A percentile compares a stretch with the other conserved stretches of the same genome.
Evolutionary conservation across 37 sponge, comb jelly and placozoan genomes (phyloP).

Genomic region (Aphrocallistes beatrix): DNA sequence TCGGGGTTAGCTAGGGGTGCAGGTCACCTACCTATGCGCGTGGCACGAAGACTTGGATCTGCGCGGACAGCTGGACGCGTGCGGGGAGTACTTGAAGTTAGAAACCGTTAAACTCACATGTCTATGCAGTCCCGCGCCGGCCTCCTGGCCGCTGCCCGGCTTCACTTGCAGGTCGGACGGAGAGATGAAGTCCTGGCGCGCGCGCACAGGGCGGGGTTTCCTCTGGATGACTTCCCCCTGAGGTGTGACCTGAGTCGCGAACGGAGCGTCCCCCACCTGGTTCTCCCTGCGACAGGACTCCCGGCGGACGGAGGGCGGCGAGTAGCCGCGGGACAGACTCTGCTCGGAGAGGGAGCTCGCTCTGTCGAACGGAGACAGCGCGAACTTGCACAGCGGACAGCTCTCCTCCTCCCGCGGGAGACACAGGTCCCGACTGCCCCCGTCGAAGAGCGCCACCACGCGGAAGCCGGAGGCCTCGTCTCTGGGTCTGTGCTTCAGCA

Average conservation of each 20-base stretch:
- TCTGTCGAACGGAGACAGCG: constrained; percentile 1
- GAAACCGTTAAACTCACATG: background rate
- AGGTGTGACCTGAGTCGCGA: background rate
- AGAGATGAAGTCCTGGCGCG: background rate
- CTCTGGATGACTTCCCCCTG: constrained; percentile 4
- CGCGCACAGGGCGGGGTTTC: background rate
- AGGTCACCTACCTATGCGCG: background rate
- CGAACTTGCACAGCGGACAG: constrained; percentile 15
- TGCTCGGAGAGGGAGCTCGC: background rate
- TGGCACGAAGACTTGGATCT: background rate
- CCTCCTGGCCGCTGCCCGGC: background rate
- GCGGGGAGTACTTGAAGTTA: background rate
- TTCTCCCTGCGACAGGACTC: background rate
- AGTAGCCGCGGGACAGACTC: background rate
- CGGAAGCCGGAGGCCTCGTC: background rate
- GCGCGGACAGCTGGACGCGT: background rate
- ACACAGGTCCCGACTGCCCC: background rate
- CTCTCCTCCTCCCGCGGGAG: background rate
- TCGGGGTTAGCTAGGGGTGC: background rate
- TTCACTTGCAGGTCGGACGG: background rate
- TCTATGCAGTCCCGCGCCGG: background rate
- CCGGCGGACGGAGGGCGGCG: background rate
- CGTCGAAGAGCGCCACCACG: background rate
- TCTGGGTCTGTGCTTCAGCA: background rate
- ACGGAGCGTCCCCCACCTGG: background rate